Conservation (phyloP, 92 coral and sea anemone genomes). For the Hydrozoanthus gracilis region DNA sequence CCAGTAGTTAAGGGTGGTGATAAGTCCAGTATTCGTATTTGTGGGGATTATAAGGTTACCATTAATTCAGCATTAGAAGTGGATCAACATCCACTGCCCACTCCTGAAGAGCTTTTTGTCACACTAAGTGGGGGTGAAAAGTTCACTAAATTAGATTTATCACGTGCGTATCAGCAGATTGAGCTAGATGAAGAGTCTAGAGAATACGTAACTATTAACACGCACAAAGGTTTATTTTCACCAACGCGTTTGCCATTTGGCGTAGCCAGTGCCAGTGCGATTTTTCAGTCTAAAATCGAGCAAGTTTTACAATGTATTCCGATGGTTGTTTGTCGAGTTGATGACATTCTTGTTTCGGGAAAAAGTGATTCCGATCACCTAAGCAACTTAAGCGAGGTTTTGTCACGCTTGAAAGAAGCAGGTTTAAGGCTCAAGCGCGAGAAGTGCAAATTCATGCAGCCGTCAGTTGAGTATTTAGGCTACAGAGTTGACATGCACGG, state of each 20-base stretch:
- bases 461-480: neutral
- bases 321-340: constrained; percentile 65
- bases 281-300: constrained; percentile 62
- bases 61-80: constrained; percentile 53
- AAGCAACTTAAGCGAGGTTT: neutral
- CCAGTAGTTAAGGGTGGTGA: constrained; percentile 57
- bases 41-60: constrained; percentile 71
- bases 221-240: constrained; percentile 57
- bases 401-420: no score
- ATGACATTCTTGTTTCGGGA: constrained; percentile 48
- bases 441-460: neutral
- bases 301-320: constrained; percentile 66
- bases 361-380: neutral
- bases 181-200: constrained; percentile 48
- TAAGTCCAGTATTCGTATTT: constrained; percentile 41
- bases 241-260: constrained; percentile 54
- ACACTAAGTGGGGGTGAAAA: constrained; percentile 50
- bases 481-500: no score
- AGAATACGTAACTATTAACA: constrained; percentile 54
- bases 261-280: constrained; percentile 49
- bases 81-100: constrained; percentile 58
- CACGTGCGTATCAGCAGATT: constrained; percentile 48
- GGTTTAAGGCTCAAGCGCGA: no score
- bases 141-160: constrained; percentile 50
- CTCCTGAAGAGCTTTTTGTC: constrained; percentile 52